A percentile compares a stretch with the other conserved stretches of the same genome.
phyloP scores from a whole-genome alignment of 2,888 invertebrate genomes.

The Hoplodrina ambigua region DNA sequence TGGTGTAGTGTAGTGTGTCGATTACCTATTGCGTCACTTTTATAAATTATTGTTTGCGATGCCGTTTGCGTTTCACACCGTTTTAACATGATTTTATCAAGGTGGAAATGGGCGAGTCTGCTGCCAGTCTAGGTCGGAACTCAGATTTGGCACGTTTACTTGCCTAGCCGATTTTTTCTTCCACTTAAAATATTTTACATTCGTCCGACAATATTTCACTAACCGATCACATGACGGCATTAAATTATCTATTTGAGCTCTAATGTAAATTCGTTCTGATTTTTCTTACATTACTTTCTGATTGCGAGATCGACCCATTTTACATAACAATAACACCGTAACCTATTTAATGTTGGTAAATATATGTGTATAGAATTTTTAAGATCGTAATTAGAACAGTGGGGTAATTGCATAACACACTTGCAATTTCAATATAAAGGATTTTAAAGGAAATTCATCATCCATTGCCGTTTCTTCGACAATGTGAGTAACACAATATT shows the following conservation, averaged over 20 bases:
- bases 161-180: constrained; percentile 55
- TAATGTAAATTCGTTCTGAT: constrained; percentile 28
- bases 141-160: constrained; percentile 68
- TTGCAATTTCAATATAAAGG: neutral
- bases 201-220: constrained; percentile 1
- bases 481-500: neutral
- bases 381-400: constrained; percentile 14
- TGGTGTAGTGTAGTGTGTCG: constrained; percentile 63
- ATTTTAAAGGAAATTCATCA: neutral
- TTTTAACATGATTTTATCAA: constrained; percentile 63
- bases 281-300: constrained; percentile 31
- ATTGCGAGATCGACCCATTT: constrained; percentile 54
- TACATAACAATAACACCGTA: constrained; percentile 60
- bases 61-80: constrained; percentile 44
- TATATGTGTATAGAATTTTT: constrained; percentile 35
- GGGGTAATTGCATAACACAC: neutral
- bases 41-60: constrained; percentile 69
- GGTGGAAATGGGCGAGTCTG: constrained; percentile 68
- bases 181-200: constrained; percentile 51
- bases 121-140: constrained; percentile 69
- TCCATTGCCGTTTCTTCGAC: neutral
- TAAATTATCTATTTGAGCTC: constrained; percentile 32
- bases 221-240: constrained; percentile 26
- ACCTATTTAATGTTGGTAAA: constrained; percentile 52
- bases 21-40: constrained; percentile 69